Conservation (phyloP, 1,140 invertebrate species). For the Drosophila eugracilis region DNA sequence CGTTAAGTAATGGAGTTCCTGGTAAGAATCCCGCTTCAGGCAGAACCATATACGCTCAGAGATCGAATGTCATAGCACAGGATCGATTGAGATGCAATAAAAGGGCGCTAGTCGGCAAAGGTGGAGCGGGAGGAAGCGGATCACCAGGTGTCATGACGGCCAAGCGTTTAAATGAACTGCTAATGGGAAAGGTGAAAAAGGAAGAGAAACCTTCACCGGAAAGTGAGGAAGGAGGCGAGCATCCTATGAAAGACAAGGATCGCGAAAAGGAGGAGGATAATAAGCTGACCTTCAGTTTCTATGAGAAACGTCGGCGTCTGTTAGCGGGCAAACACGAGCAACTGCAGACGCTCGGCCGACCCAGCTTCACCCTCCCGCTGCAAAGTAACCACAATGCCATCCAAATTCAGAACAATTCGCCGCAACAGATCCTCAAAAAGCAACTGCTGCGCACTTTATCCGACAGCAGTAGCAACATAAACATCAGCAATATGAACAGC, state of each 20-base stretch:
- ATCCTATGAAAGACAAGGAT: slow-evolving; percentile 28
- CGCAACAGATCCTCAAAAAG: slow-evolving; percentile 61
- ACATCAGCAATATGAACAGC: slow-evolving; percentile 34
- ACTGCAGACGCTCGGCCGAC: slow-evolving; percentile 6
- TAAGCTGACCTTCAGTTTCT: slow-evolving; percentile 62
- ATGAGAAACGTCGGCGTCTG: slow-evolving; percentile 72
- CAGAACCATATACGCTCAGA: slow-evolving; percentile 67
- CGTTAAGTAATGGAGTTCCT: slow-evolving; percentile 50
- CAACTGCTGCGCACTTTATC: slow-evolving; percentile 68
- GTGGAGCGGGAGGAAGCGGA: slow-evolving; percentile 4
- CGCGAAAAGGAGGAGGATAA: slow-evolving; percentile 34
- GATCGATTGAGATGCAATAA: slow-evolving; percentile 69
- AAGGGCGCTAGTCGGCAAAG: slow-evolving; percentile 39
- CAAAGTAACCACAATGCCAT: slow-evolving; percentile 31
- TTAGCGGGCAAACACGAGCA: slow-evolving; percentile 33
- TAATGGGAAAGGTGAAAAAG: slow-evolving; percentile 57
- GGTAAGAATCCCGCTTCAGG: slow-evolving; percentile 33
- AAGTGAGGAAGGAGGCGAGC: slow-evolving; percentile 42
- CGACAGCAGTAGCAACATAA: slow-evolving; percentile 65
- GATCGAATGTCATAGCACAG: slow-evolving; percentile 62
- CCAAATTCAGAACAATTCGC: slow-evolving; percentile 38
- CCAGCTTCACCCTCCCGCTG: slow-evolving; percentile 12
- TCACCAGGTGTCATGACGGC: slow-evolving; percentile 41
- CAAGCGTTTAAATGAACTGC: slow-evolving; percentile 60
- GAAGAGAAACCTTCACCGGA: slow-evolving; percentile 37